phyloP scores from a whole-genome alignment of 2,113 vertebrate genomes.

The Silurus asotus region DNA sequence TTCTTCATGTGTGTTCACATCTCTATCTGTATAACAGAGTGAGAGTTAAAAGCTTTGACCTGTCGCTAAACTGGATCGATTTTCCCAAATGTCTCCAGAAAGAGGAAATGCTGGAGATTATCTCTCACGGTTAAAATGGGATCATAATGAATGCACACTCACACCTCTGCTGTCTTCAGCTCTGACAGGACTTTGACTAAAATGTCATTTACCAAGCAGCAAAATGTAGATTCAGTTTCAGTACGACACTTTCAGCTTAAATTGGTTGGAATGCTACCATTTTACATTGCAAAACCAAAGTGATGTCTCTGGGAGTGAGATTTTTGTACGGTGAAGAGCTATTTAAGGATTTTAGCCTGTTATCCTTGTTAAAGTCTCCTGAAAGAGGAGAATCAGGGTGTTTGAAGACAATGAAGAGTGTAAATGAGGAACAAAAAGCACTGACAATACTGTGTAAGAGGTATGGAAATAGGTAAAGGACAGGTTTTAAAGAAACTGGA shows the following conservation, averaged over 20 bases:
- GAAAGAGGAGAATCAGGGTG: neutral
- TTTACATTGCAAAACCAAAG: neutral
- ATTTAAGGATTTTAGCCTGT: neutral
- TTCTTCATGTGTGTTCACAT: neutral
- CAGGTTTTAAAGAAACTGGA: neutral
- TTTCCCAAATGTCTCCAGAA: neutral
- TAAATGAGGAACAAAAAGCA: too few relatives aligned
- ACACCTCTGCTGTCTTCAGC: neutral
- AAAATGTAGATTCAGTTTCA: neutral
- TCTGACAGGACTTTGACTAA: neutral
- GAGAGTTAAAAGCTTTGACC: neutral
- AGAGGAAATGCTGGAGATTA: neutral
- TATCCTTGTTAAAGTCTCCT: neutral
- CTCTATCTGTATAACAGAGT: neutral
- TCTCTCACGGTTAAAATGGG: neutral
- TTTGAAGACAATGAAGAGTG: too few relatives aligned
- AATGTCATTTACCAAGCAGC: neutral
- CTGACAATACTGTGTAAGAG: too few relatives aligned
- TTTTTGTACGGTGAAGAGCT: neutral
- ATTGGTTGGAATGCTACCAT: neutral
- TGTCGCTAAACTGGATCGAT: neutral
- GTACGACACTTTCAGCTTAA: neutral
- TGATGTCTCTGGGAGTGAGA: neutral
- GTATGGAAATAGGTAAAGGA: neutral
- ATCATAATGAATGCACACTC: slow-evolving; percentile 8